phyloP scores from a whole-genome alignment of 2,113 vertebrate genomes.

The Sinocyclocheilus maitianheensis region DNA sequence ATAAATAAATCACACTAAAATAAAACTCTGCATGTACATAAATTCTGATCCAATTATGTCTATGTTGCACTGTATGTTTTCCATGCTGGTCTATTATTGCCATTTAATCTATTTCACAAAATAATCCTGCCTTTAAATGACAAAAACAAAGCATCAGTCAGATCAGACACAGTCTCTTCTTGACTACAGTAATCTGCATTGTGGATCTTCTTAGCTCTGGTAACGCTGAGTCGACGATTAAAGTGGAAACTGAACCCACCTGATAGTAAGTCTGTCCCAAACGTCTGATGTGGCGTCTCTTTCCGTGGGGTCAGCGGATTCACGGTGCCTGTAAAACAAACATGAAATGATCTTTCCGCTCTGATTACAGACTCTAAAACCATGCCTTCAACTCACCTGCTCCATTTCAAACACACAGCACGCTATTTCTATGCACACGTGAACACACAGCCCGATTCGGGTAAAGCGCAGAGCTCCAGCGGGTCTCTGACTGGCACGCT shows the following conservation, averaged over 20 bases:
- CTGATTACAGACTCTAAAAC: neutral
- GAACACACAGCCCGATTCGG: no score
- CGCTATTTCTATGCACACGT: neutral
- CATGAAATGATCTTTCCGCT: constrained; percentile 26
- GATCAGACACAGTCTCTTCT: neutral
- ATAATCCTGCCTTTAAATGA: no score
- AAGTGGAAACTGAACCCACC: constrained; percentile 55
- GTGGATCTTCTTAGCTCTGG: neutral
- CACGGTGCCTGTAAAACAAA: constrained; percentile 55
- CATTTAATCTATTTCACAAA: neutral
- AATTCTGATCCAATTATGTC: no score
- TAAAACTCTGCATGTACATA: no score
- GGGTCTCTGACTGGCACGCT: constrained; percentile 60
- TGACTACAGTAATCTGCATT: neutral
- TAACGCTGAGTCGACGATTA: neutral
- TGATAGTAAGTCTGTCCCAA: constrained; percentile 63
- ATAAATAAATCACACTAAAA: no score
- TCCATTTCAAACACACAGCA: constrained; percentile 9
- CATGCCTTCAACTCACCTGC: constrained; percentile 10
- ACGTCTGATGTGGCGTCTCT: constrained; percentile 63
- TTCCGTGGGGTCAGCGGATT: constrained; percentile 56
- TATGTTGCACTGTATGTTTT: no score
- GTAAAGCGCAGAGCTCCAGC: neutral
- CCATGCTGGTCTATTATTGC: neutral
- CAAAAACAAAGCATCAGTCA: neutral